phyloP scores from a whole-genome alignment of 2,797 vertebrate genomes.

The Nyctalus aviator region DNA sequence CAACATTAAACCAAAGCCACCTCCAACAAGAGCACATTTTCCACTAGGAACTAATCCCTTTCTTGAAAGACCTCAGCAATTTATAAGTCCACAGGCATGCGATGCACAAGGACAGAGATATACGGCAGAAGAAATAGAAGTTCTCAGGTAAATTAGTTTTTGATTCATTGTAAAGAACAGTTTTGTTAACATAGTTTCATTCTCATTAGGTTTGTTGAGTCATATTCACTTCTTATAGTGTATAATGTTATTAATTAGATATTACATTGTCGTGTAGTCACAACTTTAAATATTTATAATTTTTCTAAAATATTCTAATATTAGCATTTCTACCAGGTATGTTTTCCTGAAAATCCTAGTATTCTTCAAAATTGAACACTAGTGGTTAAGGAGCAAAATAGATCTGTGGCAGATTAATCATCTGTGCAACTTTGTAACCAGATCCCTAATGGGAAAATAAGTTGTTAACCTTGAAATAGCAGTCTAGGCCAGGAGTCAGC shows the following conservation, averaged over 20 bases:
- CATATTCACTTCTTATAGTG: not conserved
- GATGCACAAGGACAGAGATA: slow-evolving; percentile 95
- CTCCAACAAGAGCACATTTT: slow-evolving; percentile 91
- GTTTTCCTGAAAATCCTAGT: not conserved
- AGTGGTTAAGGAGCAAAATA: not conserved
- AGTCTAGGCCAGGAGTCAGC: not conserved
- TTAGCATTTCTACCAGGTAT: not conserved
- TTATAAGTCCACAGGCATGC: slow-evolving; percentile 92
- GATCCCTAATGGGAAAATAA: not conserved
- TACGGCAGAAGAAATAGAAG: slow-evolving; percentile 96
- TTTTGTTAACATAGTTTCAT: not conserved
- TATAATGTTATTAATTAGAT: not conserved
- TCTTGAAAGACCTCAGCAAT: slow-evolving; percentile 92
- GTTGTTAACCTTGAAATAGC: not conserved
- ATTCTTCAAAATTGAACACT: slow-evolving; percentile 15
- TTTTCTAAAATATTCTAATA: slow-evolving; percentile 19
- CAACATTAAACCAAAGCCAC: slow-evolving; percentile 87
- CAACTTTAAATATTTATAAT: slow-evolving; percentile 41
- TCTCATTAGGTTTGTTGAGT: not conserved
- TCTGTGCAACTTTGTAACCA: not conserved
- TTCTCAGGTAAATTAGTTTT: slow-evolving; percentile 92
- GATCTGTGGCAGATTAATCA: not conserved
- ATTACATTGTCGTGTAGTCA: not conserved
- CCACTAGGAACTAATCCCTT: slow-evolving; percentile 95
- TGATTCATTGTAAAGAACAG: not conserved